These are phyloP conservation scores for Astropecten irregularis DNA, from an alignment of 53 echinoderm and acorn worm genomes.

Conservation along the genomic window DNA sequence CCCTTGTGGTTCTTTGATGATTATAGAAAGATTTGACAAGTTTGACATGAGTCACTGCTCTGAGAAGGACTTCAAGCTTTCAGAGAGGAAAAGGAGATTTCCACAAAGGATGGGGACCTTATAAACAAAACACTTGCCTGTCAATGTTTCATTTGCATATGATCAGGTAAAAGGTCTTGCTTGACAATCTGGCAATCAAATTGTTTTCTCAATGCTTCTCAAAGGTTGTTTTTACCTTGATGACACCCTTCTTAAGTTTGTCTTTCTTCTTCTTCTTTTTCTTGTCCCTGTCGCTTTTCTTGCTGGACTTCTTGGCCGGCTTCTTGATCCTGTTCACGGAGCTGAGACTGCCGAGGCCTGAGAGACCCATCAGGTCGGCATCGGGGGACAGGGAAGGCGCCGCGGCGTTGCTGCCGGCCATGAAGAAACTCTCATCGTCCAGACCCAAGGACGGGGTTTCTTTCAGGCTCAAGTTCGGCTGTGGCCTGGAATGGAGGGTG, in stretches of 20 bases:
- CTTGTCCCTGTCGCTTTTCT: conserved; percentile 57
- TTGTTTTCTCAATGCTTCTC: too few relatives aligned
- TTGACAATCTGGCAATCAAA: too few relatives aligned
- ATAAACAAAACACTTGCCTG: too few relatives aligned
- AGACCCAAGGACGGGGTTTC: not conserved
- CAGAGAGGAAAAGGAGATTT: too few relatives aligned
- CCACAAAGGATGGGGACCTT: too few relatives aligned
- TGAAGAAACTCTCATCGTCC: conserved; percentile 42
- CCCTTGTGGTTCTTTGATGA: too few relatives aligned
- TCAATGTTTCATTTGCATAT: too few relatives aligned
- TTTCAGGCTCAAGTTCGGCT: conserved; percentile 10
- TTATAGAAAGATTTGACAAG: too few relatives aligned
- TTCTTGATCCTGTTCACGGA: conserved; percentile 79
- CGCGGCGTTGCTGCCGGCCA: conserved; percentile 8
- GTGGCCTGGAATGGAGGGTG: not conserved
- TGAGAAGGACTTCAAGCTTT: too few relatives aligned
- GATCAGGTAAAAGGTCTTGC: too few relatives aligned
- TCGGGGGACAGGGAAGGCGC: not conserved
- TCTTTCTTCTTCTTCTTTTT: conserved; percentile 49
- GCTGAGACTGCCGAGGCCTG: not conserved
- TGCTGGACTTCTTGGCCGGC: conserved; percentile 47
- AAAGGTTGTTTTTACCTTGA: not conserved
- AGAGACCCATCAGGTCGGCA: conserved; percentile 4
- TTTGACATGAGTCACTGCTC: too few relatives aligned
- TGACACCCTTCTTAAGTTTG: conserved; percentile 52